Percentiles rank a stretch among this genome's conserved stretches.
Conservation (phyloP, 2,888 invertebrate genomes). For the Catocala fraxini region DNA sequence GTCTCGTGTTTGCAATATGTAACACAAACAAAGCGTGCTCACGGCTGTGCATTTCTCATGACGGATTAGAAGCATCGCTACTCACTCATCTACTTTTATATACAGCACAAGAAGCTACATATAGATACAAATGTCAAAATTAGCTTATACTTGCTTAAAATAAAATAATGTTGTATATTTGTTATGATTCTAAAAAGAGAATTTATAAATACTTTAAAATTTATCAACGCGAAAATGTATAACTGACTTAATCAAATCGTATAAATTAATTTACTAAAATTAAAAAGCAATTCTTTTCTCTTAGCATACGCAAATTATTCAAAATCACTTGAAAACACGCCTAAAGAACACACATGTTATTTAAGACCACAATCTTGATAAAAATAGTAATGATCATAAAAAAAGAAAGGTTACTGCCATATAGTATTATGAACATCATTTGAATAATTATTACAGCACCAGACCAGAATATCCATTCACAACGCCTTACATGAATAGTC, state of each 20-base stretch:
- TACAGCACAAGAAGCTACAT: no score
- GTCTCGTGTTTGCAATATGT: background rate
- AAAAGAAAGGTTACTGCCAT: constrained; percentile 64
- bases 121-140: no score
- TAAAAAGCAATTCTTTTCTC: constrained; percentile 14
- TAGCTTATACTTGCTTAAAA: no score
- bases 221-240: no score
- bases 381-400: constrained; percentile 49
- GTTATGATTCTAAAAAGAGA: no score
- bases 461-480: constrained; percentile 53
- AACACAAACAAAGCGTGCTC: background rate
- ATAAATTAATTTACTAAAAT: constrained; percentile 9
- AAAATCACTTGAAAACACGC: constrained; percentile 31
- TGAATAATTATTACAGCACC: constrained; percentile 70
- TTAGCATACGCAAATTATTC: constrained; percentile 30
- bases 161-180: no score
- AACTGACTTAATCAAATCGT: background rate
- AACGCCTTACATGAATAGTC: constrained; percentile 69
- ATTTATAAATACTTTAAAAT: no score
- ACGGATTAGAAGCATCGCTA: no score
- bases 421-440: constrained; percentile 67
- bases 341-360: constrained; percentile 38
- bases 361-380: constrained; percentile 59
- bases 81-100: no score
- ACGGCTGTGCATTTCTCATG: no score